A percentile compares a stretch with the other conserved stretches of the same genome.
Evolutionary conservation across 2,113 vertebrate species (phyloP).

Genomic region (Erythrolamprus reginae): DNA sequence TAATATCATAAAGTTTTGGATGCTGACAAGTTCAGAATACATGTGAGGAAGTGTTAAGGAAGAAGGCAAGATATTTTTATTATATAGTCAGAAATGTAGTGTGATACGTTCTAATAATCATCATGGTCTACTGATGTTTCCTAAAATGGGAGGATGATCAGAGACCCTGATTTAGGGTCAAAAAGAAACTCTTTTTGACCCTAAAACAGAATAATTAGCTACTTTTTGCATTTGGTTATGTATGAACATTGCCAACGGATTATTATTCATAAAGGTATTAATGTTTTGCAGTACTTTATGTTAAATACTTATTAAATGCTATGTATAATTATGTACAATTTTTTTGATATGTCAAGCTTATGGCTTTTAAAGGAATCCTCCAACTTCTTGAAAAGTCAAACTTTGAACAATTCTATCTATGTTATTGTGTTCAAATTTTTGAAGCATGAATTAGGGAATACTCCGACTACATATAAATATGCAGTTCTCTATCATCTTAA

Average conservation of each 20-base stretch:
- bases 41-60: neutral
- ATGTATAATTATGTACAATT: neutral
- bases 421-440: conserved; percentile 36
- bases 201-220: neutral
- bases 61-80: neutral
- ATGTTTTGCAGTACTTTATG: neutral
- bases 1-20: neutral
- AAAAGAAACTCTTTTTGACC: neutral
- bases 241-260: neutral
- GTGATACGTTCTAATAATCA: neutral
- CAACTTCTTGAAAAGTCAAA: neutral
- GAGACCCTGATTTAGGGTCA: too few relatives aligned
- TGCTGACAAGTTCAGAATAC: neutral
- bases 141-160: neutral
- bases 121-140: neutral
- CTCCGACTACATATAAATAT: conserved; percentile 67
- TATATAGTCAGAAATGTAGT: neutral
- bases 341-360: neutral
- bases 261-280: neutral
- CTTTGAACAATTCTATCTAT: conserved; percentile 14
- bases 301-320: neutral
- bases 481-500: conserved; percentile 69
- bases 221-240: neutral
- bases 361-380: neutral
- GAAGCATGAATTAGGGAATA: conserved; percentile 16